These are phyloP conservation scores for Megalonaias nervosa DNA, from an alignment of 1,140 invertebrate species.

Conservation along the genomic window DNA sequence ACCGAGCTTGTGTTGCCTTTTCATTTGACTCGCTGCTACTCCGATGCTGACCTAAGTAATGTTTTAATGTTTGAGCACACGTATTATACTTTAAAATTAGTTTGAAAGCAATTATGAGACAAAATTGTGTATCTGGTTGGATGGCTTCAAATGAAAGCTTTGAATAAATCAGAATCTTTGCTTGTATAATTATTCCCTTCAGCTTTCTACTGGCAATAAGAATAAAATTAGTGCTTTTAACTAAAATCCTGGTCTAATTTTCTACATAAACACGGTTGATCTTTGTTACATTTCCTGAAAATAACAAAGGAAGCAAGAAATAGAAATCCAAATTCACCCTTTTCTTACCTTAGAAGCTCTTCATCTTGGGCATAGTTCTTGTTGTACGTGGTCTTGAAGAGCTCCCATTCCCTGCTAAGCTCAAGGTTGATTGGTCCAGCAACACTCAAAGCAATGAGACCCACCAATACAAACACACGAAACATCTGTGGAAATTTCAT, in stretches of 20 bases:
- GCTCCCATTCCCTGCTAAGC: slow-evolving; percentile 40
- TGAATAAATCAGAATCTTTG: too few relatives aligned
- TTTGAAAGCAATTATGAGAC: too few relatives aligned
- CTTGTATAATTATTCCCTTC: too few relatives aligned
- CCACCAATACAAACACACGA: slow-evolving; percentile 10
- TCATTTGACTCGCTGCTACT: too few relatives aligned
- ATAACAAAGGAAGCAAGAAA: too few relatives aligned
- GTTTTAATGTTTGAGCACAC: too few relatives aligned
- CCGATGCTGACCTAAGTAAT: too few relatives aligned
- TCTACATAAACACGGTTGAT: background rate
- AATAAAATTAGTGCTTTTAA: too few relatives aligned
- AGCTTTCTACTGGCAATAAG: background rate
- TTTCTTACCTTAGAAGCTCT: slow-evolving; percentile 14
- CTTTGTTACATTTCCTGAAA: background rate
- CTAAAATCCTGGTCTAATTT: background rate
- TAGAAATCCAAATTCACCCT: background rate
- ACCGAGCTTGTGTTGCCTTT: too few relatives aligned
- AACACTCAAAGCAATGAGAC: background rate
- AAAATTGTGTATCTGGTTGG: too few relatives aligned
- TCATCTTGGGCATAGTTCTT: slow-evolving; percentile 33
- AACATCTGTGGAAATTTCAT: slow-evolving; percentile 8
- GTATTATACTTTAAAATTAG: too few relatives aligned
- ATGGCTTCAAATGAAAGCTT: too few relatives aligned
- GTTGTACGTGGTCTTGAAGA: slow-evolving; percentile 31
- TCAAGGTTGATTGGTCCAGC: slow-evolving; percentile 20